A percentile compares a stretch with the other conserved stretches of the same genome.
These are phyloP conservation scores for Lydus trimaculatus DNA, from an alignment of 2,888 invertebrate genomes.

Conservation along the genomic window DNA sequence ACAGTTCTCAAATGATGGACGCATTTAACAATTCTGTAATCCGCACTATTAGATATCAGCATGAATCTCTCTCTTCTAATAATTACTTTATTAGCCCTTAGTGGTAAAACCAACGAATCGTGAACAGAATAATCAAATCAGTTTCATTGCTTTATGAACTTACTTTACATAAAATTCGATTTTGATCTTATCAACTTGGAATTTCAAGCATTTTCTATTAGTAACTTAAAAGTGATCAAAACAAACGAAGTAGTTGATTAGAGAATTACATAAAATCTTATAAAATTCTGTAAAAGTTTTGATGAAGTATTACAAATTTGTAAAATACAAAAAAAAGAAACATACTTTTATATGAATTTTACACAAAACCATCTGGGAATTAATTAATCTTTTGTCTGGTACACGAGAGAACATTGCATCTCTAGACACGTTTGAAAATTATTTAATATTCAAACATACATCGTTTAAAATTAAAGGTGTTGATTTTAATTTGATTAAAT, in stretches of 20 bases:
- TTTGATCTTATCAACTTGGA: background rate
- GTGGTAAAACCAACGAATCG: background rate
- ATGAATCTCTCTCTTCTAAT: background rate
- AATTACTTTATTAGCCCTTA: background rate
- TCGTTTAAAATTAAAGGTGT: slow-evolving; percentile 26
- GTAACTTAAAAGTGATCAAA: background rate
- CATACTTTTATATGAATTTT: background rate
- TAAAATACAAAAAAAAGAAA: background rate
- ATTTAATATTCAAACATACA: slow-evolving; percentile 29
- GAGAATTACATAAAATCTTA: too few relatives aligned
- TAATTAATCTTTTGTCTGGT: background rate
- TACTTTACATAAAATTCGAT: background rate
- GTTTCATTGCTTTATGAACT: background rate
- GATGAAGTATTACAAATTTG: background rate
- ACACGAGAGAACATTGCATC: background rate
- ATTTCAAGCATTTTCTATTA: background rate
- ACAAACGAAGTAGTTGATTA: background rate
- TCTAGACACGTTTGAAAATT: slow-evolving; percentile 17
- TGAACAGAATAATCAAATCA: background rate
- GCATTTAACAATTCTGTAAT: too few relatives aligned
- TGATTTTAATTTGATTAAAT: slow-evolving; percentile 24
- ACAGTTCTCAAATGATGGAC: too few relatives aligned
- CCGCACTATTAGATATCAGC: too few relatives aligned
- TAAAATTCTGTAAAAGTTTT: too few relatives aligned
- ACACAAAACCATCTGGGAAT: slow-evolving; percentile 5